Base-by-base conservation (phyloP, 2,113 vertebrate genomes). In the Sceloporus tristichus region DNA sequence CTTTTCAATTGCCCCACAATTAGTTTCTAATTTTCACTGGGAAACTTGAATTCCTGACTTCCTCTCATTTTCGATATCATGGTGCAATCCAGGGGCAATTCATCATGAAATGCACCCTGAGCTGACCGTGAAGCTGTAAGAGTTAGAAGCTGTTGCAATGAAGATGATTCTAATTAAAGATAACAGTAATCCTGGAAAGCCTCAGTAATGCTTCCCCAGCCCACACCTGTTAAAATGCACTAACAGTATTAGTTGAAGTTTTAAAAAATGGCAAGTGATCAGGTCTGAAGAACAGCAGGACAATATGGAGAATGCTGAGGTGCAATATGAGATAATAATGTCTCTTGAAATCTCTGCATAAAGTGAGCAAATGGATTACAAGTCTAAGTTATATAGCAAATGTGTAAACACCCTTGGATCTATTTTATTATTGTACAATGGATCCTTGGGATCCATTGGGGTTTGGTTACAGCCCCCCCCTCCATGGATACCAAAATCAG, bases 121-220 rank as follows among this genome's bases (percentile, higher is more conserved):
- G 76, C 11, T 53, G 48, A 48, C 42, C 27, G n/a, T 65, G 42
- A 83, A 71, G 27, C 66, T 48, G 71, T 73, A n/a, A 71, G 66
- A 84, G 42, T 13, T 6, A 71, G 66, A 70, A 73, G 80, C 34
- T 16, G 29, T 34, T 34, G 34, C 42, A 84, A 23, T 71, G 27
- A 84, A 7, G 68, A 34, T 2, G 13, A 66, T 0, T 68, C 62
- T 5, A 9, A 23, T 38, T 88, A 21, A 70, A 66, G 25, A 11
- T 48, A 62, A 40, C 53, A 71, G 34, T 73, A 87, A 18, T 5
- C 5, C 78, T 80, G 86, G 1, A 78, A 78, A 85, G 18, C 79
- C 92, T 42, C 54, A 85, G 8, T n/a, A 59, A 65, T 48, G 25
- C 53, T 70, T 80, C 74, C 40, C 80, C 2, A 90, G 21, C 40